Percentiles rank a stretch among this genome's conserved stretches.
Conservation (phyloP, 1,140 invertebrate species). For the Steinernema feltiae region DNA sequence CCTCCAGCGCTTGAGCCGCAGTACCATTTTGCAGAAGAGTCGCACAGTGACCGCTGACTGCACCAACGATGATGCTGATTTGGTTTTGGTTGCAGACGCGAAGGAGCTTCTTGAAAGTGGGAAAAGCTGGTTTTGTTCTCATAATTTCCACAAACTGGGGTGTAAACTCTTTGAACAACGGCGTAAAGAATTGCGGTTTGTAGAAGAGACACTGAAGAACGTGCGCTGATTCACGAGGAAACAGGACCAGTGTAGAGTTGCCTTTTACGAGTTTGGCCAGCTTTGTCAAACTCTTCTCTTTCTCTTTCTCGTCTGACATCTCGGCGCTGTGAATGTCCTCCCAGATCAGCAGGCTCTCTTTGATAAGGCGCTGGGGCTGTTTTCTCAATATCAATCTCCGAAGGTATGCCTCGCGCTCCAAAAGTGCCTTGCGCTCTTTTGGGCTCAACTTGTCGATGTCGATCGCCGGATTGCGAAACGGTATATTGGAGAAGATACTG, state of each 20-base stretch:
- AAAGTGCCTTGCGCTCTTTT: no score
- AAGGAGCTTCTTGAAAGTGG: constrained; percentile 73
- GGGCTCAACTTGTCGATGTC: no score
- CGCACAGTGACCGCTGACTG: constrained; percentile 71
- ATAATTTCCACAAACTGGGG: constrained; percentile 63
- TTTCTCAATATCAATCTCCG: constrained; percentile 28
- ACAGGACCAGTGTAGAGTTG: constrained; percentile 69
- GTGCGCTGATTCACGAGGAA: constrained; percentile 77
- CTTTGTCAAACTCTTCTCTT: constrained; percentile 67
- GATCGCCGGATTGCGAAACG: no score
- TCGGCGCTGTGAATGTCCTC: constrained; percentile 44
- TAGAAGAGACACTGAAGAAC: constrained; percentile 79
- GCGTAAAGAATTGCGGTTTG: constrained; percentile 64
- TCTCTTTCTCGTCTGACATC: constrained; percentile 63
- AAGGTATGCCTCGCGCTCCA: constrained; percentile 34
- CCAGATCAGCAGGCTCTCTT: constrained; percentile 35
- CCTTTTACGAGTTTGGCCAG: constrained; percentile 69
- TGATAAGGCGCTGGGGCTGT: constrained; percentile 23
- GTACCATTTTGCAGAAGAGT: constrained; percentile 69
- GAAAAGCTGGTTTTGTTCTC: constrained; percentile 79
- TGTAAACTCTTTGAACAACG: constrained; percentile 72
- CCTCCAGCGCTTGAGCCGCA: constrained; percentile 61
- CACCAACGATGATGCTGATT: constrained; percentile 67
- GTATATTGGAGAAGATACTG: no score
- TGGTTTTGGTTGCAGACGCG: constrained; percentile 65